Conservation (phyloP, 2,888 invertebrate species). For the Muscina levida region DNA sequence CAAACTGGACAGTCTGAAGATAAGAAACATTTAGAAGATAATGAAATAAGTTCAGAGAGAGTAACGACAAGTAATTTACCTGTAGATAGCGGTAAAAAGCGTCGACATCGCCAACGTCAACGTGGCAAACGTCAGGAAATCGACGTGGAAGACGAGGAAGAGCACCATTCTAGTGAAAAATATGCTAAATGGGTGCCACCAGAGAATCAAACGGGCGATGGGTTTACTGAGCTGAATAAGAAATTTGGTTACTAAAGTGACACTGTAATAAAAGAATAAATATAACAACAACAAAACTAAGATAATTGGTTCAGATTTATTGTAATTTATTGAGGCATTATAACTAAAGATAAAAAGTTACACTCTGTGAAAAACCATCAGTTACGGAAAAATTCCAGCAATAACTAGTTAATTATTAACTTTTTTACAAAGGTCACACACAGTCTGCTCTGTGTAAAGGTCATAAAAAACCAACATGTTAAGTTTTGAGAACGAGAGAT, state of each 20-base stretch:
- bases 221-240: conserved; percentile 87
- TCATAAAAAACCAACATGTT: too few species aligned
- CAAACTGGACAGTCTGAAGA: too few species aligned
- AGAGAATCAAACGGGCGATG: conserved; percentile 87
- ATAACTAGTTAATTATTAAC: too few species aligned
- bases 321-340: not conserved
- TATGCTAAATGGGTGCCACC: conserved; percentile 91
- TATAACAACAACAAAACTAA: not conserved
- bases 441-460: too few species aligned
- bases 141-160: conserved; percentile 79
- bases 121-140: conserved; percentile 77
- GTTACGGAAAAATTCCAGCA: too few species aligned
- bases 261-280: not conserved
- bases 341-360: conserved; percentile 6
- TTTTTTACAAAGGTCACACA: too few species aligned
- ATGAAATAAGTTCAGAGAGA: not conserved
- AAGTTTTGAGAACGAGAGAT: too few species aligned
- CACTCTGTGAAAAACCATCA: too few species aligned
- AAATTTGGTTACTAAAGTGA: conserved; percentile 87
- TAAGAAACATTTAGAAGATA: not conserved
- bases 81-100: conserved; percentile 66
- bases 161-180: conserved; percentile 82
- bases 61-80: too few species aligned
- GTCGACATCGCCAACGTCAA: conserved; percentile 74
- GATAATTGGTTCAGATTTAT: not conserved